Conservation (phyloP, 2,888 invertebrate genomes). For the Apamea sordens region DNA sequence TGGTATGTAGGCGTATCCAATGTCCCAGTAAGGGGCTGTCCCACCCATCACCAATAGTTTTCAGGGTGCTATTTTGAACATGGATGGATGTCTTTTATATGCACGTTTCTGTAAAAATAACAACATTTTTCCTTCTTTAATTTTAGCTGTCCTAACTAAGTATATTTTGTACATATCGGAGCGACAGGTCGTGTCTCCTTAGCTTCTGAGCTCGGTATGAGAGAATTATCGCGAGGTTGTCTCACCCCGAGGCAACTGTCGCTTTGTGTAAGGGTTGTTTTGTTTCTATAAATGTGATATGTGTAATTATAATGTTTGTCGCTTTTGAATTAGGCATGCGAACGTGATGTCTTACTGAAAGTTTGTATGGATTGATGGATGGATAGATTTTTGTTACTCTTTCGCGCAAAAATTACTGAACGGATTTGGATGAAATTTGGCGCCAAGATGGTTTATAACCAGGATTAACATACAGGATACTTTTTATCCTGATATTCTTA, state of each 20-base stretch:
- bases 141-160: background rate
- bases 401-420: too few species aligned
- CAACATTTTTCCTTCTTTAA: background rate
- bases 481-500: too few species aligned
- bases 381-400: too few species aligned
- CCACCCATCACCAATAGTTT: too few species aligned
- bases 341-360: background rate
- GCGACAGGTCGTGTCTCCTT: background rate
- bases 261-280: slow-evolving; percentile 57
- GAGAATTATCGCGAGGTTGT: slow-evolving; percentile 53
- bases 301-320: slow-evolving; percentile 53
- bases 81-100: background rate
- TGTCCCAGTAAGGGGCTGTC: too few species aligned
- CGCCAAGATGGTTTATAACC: too few species aligned
- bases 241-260: slow-evolving; percentile 55
- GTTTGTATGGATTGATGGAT: too few species aligned
- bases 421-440: too few species aligned
- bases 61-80: too few species aligned
- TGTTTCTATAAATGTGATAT: slow-evolving; percentile 59
- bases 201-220: slow-evolving; percentile 18
- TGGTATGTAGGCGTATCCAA: too few species aligned
- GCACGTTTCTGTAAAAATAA: background rate
- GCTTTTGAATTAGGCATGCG: slow-evolving; percentile 44
- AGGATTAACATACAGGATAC: too few species aligned
- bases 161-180: background rate